Conservation (phyloP, 1,140 invertebrate genomes). For the Thrips palmi region DNA sequence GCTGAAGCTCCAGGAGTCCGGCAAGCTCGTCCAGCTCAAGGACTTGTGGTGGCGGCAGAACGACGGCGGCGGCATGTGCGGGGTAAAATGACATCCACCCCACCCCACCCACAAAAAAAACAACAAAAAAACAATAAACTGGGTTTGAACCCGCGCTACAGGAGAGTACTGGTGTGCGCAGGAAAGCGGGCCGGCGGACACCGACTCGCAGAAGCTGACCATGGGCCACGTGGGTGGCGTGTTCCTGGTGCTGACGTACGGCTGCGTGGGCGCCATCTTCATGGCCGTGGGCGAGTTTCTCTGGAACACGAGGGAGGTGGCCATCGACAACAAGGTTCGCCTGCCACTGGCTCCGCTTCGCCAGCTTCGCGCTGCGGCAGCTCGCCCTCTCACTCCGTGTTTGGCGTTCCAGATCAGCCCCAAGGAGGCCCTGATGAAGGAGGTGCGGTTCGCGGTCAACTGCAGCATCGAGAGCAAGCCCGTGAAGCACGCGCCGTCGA, state of each 20-base stretch:
- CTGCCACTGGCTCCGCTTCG: neutral
- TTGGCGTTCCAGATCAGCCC: conserved; percentile 37
- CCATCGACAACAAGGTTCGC: conserved; percentile 49
- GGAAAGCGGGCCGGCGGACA: no score
- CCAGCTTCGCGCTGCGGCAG: no score
- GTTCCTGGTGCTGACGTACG: conserved; percentile 64
- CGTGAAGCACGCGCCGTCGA: no score
- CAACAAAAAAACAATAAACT: no score
- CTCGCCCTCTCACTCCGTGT: no score
- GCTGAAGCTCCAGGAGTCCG: conserved; percentile 62
- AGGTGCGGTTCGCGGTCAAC: conserved; percentile 53
- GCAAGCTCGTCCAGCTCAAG: conserved; percentile 56
- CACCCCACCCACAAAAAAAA: no score
- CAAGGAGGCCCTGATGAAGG: conserved; percentile 43
- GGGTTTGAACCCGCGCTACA: no score
- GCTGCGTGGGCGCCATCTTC: conserved; percentile 39
- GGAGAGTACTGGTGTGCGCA: no score
- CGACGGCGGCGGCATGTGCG: conserved; percentile 10
- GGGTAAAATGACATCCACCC: no score
- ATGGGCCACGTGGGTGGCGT: conserved; percentile 77
- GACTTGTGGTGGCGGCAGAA: conserved; percentile 70
- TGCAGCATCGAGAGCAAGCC: conserved; percentile 45
- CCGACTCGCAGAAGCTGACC: conserved; percentile 36
- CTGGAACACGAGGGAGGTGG: conserved; percentile 60
- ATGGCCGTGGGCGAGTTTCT: conserved; percentile 60